Percentiles rank a stretch among this genome's conserved stretches.
Evolutionary conservation across 2,888 invertebrate genomes (phyloP).

Genomic region (Tipula helvola): DNA sequence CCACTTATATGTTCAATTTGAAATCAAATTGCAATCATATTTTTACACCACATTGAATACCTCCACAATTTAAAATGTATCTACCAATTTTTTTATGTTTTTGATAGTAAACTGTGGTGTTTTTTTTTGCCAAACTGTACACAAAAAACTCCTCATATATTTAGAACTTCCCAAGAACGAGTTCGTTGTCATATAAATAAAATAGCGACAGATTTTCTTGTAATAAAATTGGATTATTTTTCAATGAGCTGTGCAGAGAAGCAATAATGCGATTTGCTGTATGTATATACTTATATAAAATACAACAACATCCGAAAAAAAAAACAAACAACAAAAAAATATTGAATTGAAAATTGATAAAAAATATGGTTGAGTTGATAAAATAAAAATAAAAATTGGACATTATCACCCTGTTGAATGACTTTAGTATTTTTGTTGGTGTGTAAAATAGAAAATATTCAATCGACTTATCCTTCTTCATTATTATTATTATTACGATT

Average conservation of each 20-base stretch:
- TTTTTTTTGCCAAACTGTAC: not conserved
- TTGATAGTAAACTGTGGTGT: not conserved
- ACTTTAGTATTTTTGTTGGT: not conserved
- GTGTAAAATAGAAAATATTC: not conserved
- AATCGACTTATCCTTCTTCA: not conserved
- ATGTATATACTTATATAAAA: not conserved
- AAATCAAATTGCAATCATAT: not conserved
- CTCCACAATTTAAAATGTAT: not conserved
- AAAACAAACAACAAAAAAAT: not conserved
- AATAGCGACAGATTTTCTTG: slow-evolving; percentile 11
- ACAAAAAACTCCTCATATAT: not conserved
- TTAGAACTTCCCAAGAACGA: not conserved
- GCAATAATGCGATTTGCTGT: not conserved
- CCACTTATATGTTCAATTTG: not conserved
- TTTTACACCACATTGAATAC: not conserved
- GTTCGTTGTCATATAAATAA: not conserved
- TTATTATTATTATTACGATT: not conserved
- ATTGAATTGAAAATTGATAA: slow-evolving; percentile 4
- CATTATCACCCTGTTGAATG: not conserved
- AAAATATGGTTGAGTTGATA: slow-evolving; percentile 4
- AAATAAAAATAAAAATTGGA: not conserved
- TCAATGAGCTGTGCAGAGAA: slow-evolving; percentile 10
- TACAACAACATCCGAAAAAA: not conserved
- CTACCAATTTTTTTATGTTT: not conserved
- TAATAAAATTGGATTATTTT: slow-evolving; percentile 12